Evolutionary conservation across 2,888 invertebrate species (phyloP), one percentile per base, ranked within the genome.

Genomic region (Deilephila porcellus): DNA sequence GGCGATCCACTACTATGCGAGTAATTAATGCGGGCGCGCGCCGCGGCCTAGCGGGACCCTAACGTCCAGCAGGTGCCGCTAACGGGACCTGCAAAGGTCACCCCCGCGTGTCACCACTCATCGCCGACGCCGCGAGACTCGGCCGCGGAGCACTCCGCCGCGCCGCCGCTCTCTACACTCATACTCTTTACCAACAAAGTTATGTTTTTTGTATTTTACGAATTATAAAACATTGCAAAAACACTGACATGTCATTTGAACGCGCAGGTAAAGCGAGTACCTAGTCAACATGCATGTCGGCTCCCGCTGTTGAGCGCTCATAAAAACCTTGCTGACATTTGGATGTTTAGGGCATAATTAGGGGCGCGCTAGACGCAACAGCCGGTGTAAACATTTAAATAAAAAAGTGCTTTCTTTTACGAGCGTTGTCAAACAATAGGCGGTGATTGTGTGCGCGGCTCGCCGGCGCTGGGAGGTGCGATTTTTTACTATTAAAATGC

Each of bases 11-110:
- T 52, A 67, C 53, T 70, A 70, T 73, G 59, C 72, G 60, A 70
- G 62, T 74, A 71, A 71, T 73, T 70, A 62, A 63, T 56, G 75
- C 73, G 71, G 56, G 34, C n/a, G 71, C 72, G 80, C 72, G 75
- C 78, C 56, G 19, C 56, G 17, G 80, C 73, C 74, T 88, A 90
- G 89, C 91, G 90, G 92, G 87, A 90, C 83, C 85, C 80, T 84
- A 89, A 88, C 90, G 91, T 83, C 80, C 83, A 78, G 87, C 88
- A 88, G 89, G 88, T 89, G 90, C 83, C 84, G 75, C 76, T 87
- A 91, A 89, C 92, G 92, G 91, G 89, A 88, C 86, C 81, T 76
- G 78, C 80, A 92, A 92, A 92, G 92, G 93, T 92, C 93, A 88
- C 81, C 79, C 76, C 76, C 70, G 72, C 71, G 20, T 32, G 62